Conservation (phyloP, 2,113 vertebrate species). For the Numenius arquata region DNA sequence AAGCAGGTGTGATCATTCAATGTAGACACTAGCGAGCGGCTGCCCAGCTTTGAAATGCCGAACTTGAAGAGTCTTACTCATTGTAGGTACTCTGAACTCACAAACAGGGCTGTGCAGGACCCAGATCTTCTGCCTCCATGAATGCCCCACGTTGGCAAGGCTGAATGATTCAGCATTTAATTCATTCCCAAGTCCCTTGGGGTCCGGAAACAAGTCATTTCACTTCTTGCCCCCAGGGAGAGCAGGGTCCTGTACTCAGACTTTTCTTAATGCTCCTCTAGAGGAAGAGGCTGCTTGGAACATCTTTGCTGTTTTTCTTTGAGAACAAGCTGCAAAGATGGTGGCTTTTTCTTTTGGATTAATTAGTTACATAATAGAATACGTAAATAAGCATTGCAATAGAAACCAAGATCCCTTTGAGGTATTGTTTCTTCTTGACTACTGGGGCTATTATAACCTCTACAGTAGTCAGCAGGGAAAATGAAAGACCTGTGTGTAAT, state of each 20-base stretch:
- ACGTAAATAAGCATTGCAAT: not conserved
- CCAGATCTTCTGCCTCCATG: not conserved
- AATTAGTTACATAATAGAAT: slow-evolving; percentile 11
- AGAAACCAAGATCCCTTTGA: slow-evolving; percentile 34
- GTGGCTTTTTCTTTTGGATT: not conserved
- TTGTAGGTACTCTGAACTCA: not conserved
- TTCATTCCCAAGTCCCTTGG: not conserved
- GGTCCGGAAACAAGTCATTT: not conserved
- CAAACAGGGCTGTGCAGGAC: not conserved
- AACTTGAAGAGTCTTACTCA: not conserved
- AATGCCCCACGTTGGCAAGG: not conserved
- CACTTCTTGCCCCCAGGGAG: not conserved
- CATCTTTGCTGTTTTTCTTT: not conserved
- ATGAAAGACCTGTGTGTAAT: not conserved
- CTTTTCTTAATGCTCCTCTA: not conserved
- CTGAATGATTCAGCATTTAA: not conserved
- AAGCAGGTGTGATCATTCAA: not conserved
- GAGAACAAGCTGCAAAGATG: not conserved
- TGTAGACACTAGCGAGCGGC: not conserved
- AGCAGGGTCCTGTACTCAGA: not conserved
- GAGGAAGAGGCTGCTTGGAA: not conserved
- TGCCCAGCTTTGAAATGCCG: not conserved
- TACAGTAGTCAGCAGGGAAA: not conserved
- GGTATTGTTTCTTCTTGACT: slow-evolving; percentile 32
- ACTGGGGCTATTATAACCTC: not conserved